Percentiles rank a stretch among this genome's conserved stretches.
Evolutionary conservation across 2,888 invertebrate genomes (phyloP).

Genomic region (Coremacera marginata): DNA sequence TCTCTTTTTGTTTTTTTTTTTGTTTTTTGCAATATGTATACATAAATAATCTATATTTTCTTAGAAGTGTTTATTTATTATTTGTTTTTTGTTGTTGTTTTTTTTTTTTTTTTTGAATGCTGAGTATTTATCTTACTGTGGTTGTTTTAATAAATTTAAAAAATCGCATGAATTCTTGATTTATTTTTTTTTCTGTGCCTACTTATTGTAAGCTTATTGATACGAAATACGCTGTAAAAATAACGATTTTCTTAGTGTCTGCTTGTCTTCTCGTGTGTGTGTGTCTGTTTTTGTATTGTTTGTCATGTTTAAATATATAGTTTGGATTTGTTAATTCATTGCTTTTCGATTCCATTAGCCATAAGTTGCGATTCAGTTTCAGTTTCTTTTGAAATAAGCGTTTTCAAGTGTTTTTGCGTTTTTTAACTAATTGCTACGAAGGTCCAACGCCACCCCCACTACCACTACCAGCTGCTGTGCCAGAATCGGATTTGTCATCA

Average conservation of each 20-base stretch:
- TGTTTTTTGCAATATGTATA: constrained; percentile 32
- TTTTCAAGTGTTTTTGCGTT: constrained; percentile 30
- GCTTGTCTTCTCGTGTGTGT: constrained; percentile 36
- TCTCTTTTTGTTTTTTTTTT: not conserved
- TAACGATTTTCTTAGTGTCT: constrained; percentile 35
- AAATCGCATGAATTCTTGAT: not conserved
- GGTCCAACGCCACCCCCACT: constrained; percentile 49
- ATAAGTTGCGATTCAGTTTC: constrained; percentile 11
- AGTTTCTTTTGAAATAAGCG: constrained; percentile 12
- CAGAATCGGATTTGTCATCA: constrained; percentile 53
- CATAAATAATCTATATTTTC: not conserved
- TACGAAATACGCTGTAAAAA: constrained; percentile 21
- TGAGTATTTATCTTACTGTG: not conserved
- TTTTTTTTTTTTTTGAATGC: not conserved
- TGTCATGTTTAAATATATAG: constrained; percentile 22
- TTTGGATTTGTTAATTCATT: constrained; percentile 44
- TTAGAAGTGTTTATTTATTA: not conserved
- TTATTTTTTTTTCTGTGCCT: not conserved
- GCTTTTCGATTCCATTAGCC: constrained; percentile 48
- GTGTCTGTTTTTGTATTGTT: constrained; percentile 24
- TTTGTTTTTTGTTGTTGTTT: not conserved
- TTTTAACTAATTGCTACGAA: constrained; percentile 65
- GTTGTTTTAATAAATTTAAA: not conserved
- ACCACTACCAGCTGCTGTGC: constrained; percentile 24
- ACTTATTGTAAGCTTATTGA: not conserved